A percentile compares a stretch with the other conserved stretches of the same genome.
These are phyloP conservation scores for Spea hammondii DNA, from an alignment of 2,797 vertebrate genomes.

Conservation along the genomic window DNA sequence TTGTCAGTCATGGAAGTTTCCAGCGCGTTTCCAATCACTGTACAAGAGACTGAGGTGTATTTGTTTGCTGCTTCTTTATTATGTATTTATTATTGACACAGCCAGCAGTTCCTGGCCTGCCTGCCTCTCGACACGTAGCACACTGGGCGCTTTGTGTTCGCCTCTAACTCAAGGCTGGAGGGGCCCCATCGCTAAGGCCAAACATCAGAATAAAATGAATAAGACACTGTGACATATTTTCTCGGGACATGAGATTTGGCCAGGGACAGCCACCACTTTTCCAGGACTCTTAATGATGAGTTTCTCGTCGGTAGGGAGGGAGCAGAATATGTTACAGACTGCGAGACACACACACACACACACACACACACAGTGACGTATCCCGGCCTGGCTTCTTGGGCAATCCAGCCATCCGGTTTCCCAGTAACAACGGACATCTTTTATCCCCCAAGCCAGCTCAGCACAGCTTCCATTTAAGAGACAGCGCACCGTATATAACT, in stretches of 20 bases:
- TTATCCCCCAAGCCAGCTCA: too few relatives aligned
- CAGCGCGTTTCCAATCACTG: neutral
- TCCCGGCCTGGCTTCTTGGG: too few relatives aligned
- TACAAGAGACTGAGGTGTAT: slow-evolving; percentile 12
- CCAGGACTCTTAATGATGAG: neutral
- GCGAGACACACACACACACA: slow-evolving; percentile 3
- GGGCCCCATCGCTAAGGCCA: slow-evolving; percentile 13
- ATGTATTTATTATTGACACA: slow-evolving; percentile 38
- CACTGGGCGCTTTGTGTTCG: slow-evolving; percentile 43
- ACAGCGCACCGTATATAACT: too few relatives aligned
- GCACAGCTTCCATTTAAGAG: too few relatives aligned
- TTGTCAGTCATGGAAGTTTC: neutral
- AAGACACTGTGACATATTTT: slow-evolving; percentile 41
- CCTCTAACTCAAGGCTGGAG: slow-evolving; percentile 10
- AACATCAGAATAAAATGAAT: slow-evolving; percentile 41
- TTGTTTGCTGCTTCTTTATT: slow-evolving; percentile 35
- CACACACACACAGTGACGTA: neutral
- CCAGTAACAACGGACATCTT: too few relatives aligned
- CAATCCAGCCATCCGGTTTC: too few relatives aligned
- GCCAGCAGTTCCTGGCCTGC: slow-evolving; percentile 25
- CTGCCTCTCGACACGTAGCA: slow-evolving; percentile 37
- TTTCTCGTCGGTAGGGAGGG: slow-evolving; percentile 10
- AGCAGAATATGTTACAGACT: slow-evolving; percentile 13
- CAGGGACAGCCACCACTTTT: slow-evolving; percentile 13
- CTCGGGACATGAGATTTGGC: neutral